phyloP scores from a whole-genome alignment of 2,797 vertebrate species.

The Pithecia hirsuta region DNA sequence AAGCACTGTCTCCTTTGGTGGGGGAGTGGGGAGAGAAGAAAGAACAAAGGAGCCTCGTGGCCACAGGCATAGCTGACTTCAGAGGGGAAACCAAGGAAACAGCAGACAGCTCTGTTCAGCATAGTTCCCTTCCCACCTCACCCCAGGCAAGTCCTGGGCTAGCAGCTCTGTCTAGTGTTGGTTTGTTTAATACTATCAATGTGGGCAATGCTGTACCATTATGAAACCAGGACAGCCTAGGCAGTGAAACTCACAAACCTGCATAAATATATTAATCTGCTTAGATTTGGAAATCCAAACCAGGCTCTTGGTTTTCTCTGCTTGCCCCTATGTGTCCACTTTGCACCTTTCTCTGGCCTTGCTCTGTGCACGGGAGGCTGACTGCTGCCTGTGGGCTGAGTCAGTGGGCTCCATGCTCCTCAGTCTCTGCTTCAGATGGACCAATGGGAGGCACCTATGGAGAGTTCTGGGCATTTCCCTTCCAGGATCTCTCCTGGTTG shows the following conservation, averaged over 20 bases:
- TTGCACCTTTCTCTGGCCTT: neutral
- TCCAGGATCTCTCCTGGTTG: neutral
- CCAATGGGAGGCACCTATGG: neutral
- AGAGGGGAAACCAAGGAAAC: neutral
- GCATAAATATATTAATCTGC: neutral
- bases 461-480: neutral
- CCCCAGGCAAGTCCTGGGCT: neutral
- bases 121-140: neutral
- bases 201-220: neutral
- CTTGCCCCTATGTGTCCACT: neutral
- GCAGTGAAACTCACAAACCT: neutral
- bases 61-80: constrained; percentile 1
- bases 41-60: neutral
- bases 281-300: neutral
- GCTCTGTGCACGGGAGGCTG: neutral
- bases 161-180: neutral
- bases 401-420: neutral
- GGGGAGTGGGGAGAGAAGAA: neutral
- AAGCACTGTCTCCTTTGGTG: neutral
- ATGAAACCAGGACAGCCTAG: neutral
- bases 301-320: neutral
- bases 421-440: neutral
- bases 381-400: neutral
- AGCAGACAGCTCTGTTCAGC: no score
- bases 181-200: neutral